Conservation (phyloP, 1,140 invertebrate genomes). For the Meloidogyne floridensis region DNA sequence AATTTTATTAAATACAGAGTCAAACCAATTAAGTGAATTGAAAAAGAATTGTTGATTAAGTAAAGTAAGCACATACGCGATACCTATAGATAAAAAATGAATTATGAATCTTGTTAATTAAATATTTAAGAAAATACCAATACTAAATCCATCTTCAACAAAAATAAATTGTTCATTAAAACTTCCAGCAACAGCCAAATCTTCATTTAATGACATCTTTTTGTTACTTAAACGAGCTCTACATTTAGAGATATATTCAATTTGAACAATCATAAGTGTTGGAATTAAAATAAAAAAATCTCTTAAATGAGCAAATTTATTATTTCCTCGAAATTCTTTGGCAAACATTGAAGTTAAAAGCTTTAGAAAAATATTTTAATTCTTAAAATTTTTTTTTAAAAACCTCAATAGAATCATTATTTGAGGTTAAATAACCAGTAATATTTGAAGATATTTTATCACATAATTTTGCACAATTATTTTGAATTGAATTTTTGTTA, state of each 20-base stretch:
- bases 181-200: not conserved
- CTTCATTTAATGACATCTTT: conserved; percentile 75
- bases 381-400: conserved; percentile 70
- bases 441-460: conserved; percentile 11
- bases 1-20: conserved; percentile 76
- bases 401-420: conserved; percentile 89
- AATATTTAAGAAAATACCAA: conserved; percentile 77
- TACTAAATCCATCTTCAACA: conserved; percentile 96
- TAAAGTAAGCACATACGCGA: conserved; percentile 75
- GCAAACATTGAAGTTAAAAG: conserved; percentile 89
- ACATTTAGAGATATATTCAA: conserved; percentile 86
- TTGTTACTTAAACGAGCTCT: conserved; percentile 83
- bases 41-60: conserved; percentile 77
- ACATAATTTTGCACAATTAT: conserved; percentile 7
- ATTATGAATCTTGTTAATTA: not conserved
- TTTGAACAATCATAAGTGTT: conserved; percentile 88
- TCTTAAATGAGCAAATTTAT: conserved; percentile 83
- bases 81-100: conserved; percentile 67
- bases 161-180: conserved; percentile 77
- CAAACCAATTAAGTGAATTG: conserved; percentile 92
- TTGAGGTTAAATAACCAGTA: conserved; percentile 17
- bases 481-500: conserved; percentile 3
- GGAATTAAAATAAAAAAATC: conserved; percentile 93
- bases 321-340: conserved; percentile 74
- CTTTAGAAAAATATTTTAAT: conserved; percentile 66